Conservation (phyloP, 2,888 invertebrate species). For the Epinotia demarniana region DNA sequence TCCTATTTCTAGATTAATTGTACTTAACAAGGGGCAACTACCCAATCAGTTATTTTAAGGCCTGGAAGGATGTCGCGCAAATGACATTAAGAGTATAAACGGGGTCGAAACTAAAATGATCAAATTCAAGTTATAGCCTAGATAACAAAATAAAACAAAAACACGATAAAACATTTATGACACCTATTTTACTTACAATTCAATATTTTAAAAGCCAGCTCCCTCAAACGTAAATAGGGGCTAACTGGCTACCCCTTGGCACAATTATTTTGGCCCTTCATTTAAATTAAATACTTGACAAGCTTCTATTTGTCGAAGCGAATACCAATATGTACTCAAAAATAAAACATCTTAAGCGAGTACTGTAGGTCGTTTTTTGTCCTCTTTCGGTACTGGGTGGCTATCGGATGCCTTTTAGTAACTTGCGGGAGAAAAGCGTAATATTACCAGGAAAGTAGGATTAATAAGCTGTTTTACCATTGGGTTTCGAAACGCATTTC, state of each 20-base stretch:
- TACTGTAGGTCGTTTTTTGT: background rate
- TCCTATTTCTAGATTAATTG: no score
- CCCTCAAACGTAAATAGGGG: constrained; percentile 37
- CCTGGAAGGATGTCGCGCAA: no score
- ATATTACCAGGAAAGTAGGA: background rate
- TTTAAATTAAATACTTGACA: constrained; percentile 55
- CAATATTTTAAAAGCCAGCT: constrained; percentile 27
- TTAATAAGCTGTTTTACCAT: background rate
- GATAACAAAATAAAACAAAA: no score
- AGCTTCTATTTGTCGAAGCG: constrained; percentile 46
- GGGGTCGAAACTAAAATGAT: no score
- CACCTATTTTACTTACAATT: background rate
- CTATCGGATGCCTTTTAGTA: constrained; percentile 9
- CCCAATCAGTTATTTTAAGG: no score
- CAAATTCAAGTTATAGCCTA: no score
- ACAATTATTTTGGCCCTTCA: constrained; percentile 46
- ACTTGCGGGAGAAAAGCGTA: background rate
- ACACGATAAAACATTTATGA: constrained; percentile 1
- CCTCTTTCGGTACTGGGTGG: background rate
- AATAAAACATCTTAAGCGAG: constrained; percentile 13
- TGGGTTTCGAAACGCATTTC: constrained; percentile 27
- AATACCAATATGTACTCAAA: constrained; percentile 27
- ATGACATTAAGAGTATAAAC: no score
- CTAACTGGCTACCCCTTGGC: constrained; percentile 49
- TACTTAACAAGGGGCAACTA: no score